phyloP scores from a whole-genome alignment of 2,113 vertebrate species.

The Trochalopteron elliotii region DNA sequence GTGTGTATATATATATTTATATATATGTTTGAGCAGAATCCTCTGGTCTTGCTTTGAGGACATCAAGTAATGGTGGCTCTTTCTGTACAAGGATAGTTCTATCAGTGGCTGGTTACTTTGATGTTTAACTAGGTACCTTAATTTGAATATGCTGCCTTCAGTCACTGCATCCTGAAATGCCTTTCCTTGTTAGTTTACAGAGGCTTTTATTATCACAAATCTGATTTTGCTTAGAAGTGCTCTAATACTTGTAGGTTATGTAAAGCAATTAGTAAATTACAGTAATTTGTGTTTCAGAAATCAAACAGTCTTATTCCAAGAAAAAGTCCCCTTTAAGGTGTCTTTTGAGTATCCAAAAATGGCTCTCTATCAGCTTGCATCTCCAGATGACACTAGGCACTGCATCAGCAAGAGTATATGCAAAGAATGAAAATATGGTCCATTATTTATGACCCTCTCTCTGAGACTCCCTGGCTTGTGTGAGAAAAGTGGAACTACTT shows the following conservation, averaged over 20 bases:
- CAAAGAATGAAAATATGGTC: conserved; percentile 39
- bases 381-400: not conserved
- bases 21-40: not conserved
- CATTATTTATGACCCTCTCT: conserved; percentile 44
- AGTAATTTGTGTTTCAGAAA: not conserved
- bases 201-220: not conserved
- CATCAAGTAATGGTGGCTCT: not conserved
- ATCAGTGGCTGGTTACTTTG: not conserved
- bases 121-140: not conserved
- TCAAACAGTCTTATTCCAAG: not conserved
- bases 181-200: not conserved
- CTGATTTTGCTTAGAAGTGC: not conserved
- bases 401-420: not conserved
- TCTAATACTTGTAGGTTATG: not conserved
- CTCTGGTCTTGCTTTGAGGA: not conserved
- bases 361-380: not conserved
- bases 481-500: conserved; percentile 12
- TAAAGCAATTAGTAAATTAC: not conserved
- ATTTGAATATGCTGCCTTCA: not conserved
- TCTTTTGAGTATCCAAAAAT: not conserved
- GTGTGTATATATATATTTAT: not conserved
- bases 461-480: not conserved
- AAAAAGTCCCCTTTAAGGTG: not conserved
- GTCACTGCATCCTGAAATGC: not conserved
- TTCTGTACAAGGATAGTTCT: not conserved